These are phyloP conservation scores for Enteromius trimaculatus DNA, from an alignment of 2,797 vertebrate species.

Conservation along the genomic window DNA sequence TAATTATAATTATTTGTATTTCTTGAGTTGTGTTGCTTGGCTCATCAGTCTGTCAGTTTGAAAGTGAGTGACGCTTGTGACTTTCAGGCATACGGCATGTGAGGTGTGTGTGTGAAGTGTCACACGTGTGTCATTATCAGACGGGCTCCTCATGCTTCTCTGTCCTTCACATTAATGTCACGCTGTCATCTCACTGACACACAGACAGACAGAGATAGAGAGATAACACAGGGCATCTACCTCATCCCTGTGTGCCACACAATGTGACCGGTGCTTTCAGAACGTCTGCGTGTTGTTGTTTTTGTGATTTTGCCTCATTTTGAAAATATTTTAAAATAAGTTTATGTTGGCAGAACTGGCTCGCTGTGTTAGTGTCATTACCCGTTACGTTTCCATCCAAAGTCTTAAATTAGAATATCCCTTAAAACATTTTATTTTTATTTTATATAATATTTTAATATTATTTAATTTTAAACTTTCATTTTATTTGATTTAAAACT, in stretches of 20 bases:
- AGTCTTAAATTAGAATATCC: too few species aligned
- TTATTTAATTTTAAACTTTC: too few species aligned
- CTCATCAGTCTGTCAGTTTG: not conserved
- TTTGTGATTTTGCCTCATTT: not conserved
- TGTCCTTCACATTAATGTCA: constrained; percentile 57
- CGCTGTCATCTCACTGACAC: constrained; percentile 62
- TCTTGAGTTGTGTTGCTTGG: not conserved
- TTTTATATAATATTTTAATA: too few species aligned
- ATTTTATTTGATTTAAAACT: not conserved
- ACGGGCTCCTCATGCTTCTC: constrained; percentile 52
- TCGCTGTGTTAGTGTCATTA: not conserved
- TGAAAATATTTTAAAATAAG: not conserved
- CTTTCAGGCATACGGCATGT: constrained; percentile 24
- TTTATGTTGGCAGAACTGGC: not conserved
- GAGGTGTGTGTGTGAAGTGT: constrained; percentile 62
- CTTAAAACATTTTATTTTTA: too few species aligned
- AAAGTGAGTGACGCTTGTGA: constrained; percentile 13
- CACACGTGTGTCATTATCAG: constrained; percentile 49
- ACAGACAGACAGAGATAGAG: constrained; percentile 19
- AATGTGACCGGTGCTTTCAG: constrained; percentile 10
- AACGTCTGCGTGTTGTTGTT: constrained; percentile 3
- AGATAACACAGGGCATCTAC: constrained; percentile 33
- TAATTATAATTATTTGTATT: not conserved
- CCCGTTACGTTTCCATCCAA: not conserved
- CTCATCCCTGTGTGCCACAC: constrained; percentile 6